Percentiles rank a stretch among this genome's conserved stretches.
These are phyloP conservation scores for Halichoerus grypus DNA, from an alignment of 2,113 vertebrate species.

Conservation along the genomic window DNA sequence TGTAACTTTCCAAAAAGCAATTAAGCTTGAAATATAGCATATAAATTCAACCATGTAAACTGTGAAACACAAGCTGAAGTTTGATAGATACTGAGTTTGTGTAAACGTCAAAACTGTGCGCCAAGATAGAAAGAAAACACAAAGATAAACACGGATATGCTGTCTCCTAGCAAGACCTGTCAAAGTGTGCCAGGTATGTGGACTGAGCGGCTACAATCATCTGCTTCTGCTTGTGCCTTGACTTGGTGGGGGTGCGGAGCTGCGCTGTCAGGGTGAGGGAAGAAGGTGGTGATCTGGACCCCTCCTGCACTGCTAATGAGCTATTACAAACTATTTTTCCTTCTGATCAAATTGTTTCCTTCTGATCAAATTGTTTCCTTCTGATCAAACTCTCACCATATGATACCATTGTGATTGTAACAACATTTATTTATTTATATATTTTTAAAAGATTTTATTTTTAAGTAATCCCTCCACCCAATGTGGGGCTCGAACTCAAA, in stretches of 20 bases:
- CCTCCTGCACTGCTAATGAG: background rate
- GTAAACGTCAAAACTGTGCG: background rate
- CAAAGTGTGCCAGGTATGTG: background rate
- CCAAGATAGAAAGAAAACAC: background rate
- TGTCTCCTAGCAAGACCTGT: too few relatives aligned
- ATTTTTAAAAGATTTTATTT: background rate
- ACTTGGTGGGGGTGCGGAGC: background rate
- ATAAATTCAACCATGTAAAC: background rate
- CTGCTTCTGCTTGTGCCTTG: background rate
- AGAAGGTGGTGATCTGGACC: background rate
- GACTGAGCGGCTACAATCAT: background rate
- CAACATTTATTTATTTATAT: background rate
- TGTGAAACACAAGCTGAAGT: background rate
- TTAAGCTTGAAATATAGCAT: background rate
- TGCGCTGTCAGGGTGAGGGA: background rate
- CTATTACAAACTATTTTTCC: background rate
- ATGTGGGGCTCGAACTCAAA: background rate
- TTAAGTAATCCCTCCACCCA: background rate
- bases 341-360: background rate
- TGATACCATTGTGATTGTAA: background rate
- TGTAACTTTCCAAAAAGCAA: background rate
- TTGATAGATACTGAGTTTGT: background rate
- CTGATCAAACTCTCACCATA: background rate
- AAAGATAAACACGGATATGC: background rate
- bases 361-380: background rate